These are phyloP conservation scores for Graptemys geographica DNA, from an alignment of 2,797 vertebrate genomes.

Conservation along the genomic window DNA sequence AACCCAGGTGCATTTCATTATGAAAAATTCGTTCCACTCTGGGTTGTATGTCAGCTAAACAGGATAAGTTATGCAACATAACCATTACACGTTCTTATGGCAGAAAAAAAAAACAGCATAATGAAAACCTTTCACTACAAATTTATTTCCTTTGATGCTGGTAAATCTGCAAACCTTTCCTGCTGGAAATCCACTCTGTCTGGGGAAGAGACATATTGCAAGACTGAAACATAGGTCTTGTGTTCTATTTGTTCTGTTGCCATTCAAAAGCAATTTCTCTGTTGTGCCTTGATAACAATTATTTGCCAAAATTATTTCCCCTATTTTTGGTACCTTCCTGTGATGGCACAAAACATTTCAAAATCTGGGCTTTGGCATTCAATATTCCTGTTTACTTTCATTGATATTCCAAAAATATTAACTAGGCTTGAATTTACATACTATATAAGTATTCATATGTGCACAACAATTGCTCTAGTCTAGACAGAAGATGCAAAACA, in stretches of 20 bases:
- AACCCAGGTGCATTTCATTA: background rate
- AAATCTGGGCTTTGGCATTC: background rate
- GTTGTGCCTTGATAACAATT: background rate
- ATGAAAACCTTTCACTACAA: background rate
- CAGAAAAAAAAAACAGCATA: background rate
- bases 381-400: conserved; percentile 39
- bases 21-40: background rate
- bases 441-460: conserved; percentile 25
- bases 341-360: conserved; percentile 6
- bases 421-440: conserved; percentile 41
- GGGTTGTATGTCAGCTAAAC: background rate
- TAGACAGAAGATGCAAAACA: conserved; percentile 4
- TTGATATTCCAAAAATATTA: conserved; percentile 45
- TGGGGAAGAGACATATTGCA: background rate
- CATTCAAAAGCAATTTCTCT: conserved; percentile 20
- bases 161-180: background rate
- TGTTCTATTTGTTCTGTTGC: background rate
- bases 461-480: conserved; percentile 24
- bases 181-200: background rate
- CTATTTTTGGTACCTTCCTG: background rate
- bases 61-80: background rate
- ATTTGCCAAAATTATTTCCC: conserved; percentile 43
- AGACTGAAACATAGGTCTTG: accelerated
- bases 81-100: background rate
- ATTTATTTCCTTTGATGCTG: background rate